phyloP scores from a whole-genome alignment of 2,888 invertebrate genomes.

The Nemurella pictetii region DNA sequence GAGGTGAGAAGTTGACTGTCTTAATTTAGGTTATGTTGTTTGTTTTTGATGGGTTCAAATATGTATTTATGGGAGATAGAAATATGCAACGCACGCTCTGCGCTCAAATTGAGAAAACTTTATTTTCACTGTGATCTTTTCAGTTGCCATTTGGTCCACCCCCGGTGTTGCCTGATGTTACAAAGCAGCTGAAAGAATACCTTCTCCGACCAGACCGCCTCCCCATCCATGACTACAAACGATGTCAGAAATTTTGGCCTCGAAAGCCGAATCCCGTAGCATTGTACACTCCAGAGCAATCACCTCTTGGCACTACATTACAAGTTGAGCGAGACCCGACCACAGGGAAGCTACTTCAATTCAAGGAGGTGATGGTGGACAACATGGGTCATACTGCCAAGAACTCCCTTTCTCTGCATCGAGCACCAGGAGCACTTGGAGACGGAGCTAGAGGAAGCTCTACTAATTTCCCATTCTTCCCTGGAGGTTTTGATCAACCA shows the following conservation, averaged over 20 bases:
- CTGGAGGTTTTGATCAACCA: constrained; percentile 72
- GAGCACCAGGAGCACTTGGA: constrained; percentile 73
- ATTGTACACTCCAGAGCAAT: constrained; percentile 56
- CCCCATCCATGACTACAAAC: constrained; percentile 72
- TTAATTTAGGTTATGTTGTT: background rate
- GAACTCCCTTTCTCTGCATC: constrained; percentile 77
- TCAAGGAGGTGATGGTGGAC: constrained; percentile 62
- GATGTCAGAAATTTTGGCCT: constrained; percentile 68
- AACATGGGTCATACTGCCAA: constrained; percentile 66
- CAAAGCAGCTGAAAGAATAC: constrained; percentile 66
- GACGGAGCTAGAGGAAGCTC: constrained; percentile 75
- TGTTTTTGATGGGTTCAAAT: background rate
- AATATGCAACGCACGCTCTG: too few species aligned
- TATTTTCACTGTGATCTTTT: constrained; percentile 35
- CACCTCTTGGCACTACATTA: constrained; percentile 57
- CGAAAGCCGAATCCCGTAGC: constrained; percentile 59
- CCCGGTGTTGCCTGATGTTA: constrained; percentile 67
- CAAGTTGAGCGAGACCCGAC: constrained; percentile 71
- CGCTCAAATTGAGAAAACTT: too few species aligned
- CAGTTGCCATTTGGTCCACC: constrained; percentile 58
- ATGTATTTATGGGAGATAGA: background rate
- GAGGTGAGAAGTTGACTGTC: background rate
- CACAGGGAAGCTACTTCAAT: constrained; percentile 74
- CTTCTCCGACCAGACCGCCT: constrained; percentile 68
- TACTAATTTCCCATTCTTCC: constrained; percentile 84